Evolutionary conservation across 2,797 vertebrate species (phyloP).

Genomic region (Australoheros facetus): DNA sequence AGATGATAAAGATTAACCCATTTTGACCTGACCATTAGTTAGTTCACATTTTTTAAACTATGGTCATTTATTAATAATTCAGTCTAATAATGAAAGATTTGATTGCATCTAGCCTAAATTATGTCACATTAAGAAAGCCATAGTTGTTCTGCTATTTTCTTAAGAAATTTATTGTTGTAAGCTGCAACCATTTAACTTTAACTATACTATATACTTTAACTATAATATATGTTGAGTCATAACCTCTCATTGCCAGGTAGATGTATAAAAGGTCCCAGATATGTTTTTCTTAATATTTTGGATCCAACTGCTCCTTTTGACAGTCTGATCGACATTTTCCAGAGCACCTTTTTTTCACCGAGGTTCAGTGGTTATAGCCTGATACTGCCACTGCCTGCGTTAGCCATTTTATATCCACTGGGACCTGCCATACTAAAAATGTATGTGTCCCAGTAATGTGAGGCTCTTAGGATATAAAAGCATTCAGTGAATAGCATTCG

Average conservation of each 20-base stretch:
- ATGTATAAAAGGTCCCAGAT: background rate
- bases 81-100: background rate
- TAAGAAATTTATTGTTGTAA: background rate
- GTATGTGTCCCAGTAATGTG: conserved; percentile 39
- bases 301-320: conserved; percentile 7
- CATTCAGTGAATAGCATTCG: conserved; percentile 36
- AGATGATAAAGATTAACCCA: no score
- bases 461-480: conserved; percentile 52
- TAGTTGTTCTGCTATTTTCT: background rate
- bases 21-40: background rate
- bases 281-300: conserved; percentile 6
- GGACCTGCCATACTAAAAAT: conserved; percentile 38
- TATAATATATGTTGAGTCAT: background rate
- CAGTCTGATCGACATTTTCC: conserved; percentile 18
- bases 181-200: background rate
- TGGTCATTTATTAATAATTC: background rate
- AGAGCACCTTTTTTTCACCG: conserved; percentile 9
- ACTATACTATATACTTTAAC: no score
- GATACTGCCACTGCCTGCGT: conserved; percentile 4
- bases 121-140: background rate
- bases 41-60: background rate
- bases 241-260: background rate
- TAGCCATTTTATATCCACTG: conserved; percentile 26
- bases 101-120: background rate
- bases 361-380: conserved; percentile 5